Evolutionary conservation across 1,140 invertebrate genomes (phyloP), one percentile per base, ranked within the genome.

Genomic region (Microvelia longipes): DNA sequence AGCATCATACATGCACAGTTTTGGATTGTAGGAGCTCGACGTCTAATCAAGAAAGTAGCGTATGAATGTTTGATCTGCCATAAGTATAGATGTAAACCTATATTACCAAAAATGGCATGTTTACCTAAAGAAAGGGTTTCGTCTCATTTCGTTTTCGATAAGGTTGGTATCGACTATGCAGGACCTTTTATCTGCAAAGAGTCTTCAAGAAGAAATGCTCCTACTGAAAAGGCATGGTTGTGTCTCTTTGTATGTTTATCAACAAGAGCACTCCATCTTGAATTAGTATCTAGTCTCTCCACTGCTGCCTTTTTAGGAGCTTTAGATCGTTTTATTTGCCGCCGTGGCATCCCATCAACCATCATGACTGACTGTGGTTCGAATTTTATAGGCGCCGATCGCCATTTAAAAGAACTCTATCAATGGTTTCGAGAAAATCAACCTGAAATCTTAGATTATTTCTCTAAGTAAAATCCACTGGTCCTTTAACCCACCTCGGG

Each of bases 361-460:
- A 66, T 79, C 0, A 74, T 74, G 30, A 76, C 70, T 60, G 79
- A 81, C 72, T 78, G 76, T 72, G 79, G 76, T 25, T 78, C 76
- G 13, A 80, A 78, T 71, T 80, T 81, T 73, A 72, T 76, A 13
- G 78, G 79, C 50, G 77, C 77, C n/a, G 69, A 73, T 26, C 70
- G 72, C 66, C 71, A 78, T 62, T 61, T 79, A 14, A 73, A 68
- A 63, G 70, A 76, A 71, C 14, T 75, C 2, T 67, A 61, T 2
- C 68, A 71, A 24, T 69, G 71, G 19, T 25, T 74, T 0, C 29
- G 68, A 2, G 2, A 15, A 13, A 2, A 13, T 11, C 5, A 29
- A 24, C 27, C 66, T 15, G 2, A 67, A 27, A 27, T 13, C 25
- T 11, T 19, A 14, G 29, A 28, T 15, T 13, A 11, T 13, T 15